Evolutionary conservation across 2,888 invertebrate genomes (phyloP), one percentile per base, ranked within the genome.

Genomic region (Plebejus melissa): DNA sequence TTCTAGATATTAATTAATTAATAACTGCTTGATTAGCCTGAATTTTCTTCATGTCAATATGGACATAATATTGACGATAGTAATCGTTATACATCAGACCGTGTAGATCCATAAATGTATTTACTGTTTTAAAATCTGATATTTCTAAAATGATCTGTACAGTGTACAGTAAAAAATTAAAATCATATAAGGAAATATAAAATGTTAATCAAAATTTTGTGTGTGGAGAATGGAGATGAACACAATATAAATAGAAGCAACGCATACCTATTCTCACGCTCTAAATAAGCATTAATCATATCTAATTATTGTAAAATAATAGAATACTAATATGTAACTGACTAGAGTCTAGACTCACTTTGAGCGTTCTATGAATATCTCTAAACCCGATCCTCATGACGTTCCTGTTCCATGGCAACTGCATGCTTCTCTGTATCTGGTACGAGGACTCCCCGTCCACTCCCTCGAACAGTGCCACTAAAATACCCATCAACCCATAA

Each of bases 381-480:
- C 97, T 94, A 83, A 97, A 95, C 46, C 97, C 97, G 78, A 97
- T 94, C 81, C 97, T 94, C 82, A 96, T 95, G 50, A 96, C 88
- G 81, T 96, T 95, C 77, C 95, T 94, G 87, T 97, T 96, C 86
- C 95, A 94, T 0, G 97, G 97, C 79, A 97, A 88, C 77, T 95
- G 94, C 81, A 97, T 91, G 9, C 96, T 95, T 76, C 95, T 94
- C 79, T 95, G 94, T 77, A 98, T 95, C 90, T 98, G 97, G 75
- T 94, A 93, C 38, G 95, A 95, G 70, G 97, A 96, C 79, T 95
- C 94, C 11, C 97, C 97, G 72, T 95, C 94, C 0, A 97, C 95
- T 46, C 97, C 97, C 87, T 98, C 97, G 85, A 95, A 96, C 22
- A 97, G 90, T 3, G 97, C 97, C 76, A 97, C 95, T 81, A 97